Conservation (phyloP, 2,888 invertebrate genomes). For the Hemicrepidius hirtus region DNA sequence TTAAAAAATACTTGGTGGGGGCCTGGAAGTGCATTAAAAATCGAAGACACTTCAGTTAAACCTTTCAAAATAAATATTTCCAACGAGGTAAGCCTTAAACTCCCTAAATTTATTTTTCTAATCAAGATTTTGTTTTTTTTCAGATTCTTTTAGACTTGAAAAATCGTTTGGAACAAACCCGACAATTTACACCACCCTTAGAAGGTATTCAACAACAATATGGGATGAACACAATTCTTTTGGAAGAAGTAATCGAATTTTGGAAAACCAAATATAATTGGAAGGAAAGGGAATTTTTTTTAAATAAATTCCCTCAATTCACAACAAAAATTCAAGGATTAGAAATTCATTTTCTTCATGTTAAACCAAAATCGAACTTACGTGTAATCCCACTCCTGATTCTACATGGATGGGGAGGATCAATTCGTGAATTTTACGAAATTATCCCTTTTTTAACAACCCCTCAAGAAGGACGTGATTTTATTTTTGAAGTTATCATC, state of each 20-base stretch:
- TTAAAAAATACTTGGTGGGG: constrained; percentile 51
- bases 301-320: constrained; percentile 82
- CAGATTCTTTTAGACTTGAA: constrained; percentile 13
- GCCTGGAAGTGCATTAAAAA: background rate
- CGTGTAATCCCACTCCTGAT: constrained; percentile 80
- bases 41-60: constrained; percentile 14
- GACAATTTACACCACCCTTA: constrained; percentile 73
- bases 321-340: constrained; percentile 82
- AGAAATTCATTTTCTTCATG: constrained; percentile 80
- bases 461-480: constrained; percentile 72
- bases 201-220: constrained; percentile 84
- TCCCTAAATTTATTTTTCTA: too few species aligned
- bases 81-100: constrained; percentile 16
- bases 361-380: constrained; percentile 72
- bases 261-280: constrained; percentile 86
- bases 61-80: constrained; percentile 20
- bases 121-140: background rate
- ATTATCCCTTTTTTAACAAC: constrained; percentile 80
- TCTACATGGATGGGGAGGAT: constrained; percentile 94
- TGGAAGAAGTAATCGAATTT: constrained; percentile 82
- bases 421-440: constrained; percentile 87
- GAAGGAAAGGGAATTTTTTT: constrained; percentile 75
- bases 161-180: constrained; percentile 73
- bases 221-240: constrained; percentile 84
- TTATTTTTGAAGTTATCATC: constrained; percentile 80